Conservation (phyloP, 2,797 vertebrate genomes). For the Crocodylus rhombifer region DNA sequence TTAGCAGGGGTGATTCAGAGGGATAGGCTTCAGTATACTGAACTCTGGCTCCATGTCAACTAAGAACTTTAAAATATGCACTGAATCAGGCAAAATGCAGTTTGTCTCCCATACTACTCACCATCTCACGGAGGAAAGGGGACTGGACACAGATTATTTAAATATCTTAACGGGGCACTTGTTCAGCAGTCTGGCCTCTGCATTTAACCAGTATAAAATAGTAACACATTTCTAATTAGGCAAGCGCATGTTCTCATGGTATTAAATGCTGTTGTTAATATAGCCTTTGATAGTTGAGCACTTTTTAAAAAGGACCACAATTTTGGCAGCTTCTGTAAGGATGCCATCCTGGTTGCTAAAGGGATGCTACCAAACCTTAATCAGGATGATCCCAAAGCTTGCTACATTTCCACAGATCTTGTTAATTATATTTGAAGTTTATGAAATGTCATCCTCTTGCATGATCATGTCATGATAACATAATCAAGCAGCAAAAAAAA, state of each 20-base stretch:
- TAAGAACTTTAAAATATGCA: constrained; percentile 40
- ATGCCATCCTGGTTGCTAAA: not conserved
- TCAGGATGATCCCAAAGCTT: not conserved
- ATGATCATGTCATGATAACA: not conserved
- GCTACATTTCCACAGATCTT: not conserved
- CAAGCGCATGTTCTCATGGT: not conserved
- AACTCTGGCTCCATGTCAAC: constrained; percentile 25
- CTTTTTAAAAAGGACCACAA: not conserved
- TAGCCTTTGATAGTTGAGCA: not conserved
- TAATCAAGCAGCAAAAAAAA: not conserved
- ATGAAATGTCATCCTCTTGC: not conserved
- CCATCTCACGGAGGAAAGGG: not conserved
- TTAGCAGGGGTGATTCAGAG: constrained; percentile 36
- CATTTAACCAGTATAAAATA: not conserved
- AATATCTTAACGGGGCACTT: not conserved
- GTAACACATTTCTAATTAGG: not conserved
- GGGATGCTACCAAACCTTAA: not conserved
- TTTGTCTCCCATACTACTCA: constrained; percentile 3
- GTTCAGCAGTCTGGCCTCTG: not conserved
- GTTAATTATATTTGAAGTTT: not conserved
- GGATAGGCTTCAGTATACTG: constrained; percentile 31
- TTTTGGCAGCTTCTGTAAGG: not conserved
- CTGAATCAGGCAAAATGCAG: constrained; percentile 16
- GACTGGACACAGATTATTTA: constrained; percentile 11
- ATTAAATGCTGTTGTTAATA: not conserved